Base-by-base conservation (phyloP, 2,888 invertebrate genomes). In the Habrosyne pyritoides region DNA sequence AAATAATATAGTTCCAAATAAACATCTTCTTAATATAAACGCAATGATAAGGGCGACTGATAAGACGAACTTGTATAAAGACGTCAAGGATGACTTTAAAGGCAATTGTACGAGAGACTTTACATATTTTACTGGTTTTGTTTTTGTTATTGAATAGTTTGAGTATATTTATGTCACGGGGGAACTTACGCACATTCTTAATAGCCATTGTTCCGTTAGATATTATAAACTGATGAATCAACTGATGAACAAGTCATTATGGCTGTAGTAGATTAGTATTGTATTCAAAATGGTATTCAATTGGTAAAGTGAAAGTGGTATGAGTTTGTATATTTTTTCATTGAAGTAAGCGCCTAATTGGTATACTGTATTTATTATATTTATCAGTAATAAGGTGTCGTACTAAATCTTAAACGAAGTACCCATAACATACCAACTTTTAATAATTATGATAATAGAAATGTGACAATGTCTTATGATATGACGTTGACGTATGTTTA, bases 131-230 rank as follows among this genome's bases (percentile, higher is more conserved):
- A 60, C 59, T 59, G 65, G 24, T 63, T 57, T 67, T 75, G 73
- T 80, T 78, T 74, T 73, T 81, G 71, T 79, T 80, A 71, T 75
- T 66, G 62, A 71, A 79, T 70, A 73, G 65, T 70, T 67, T 54
- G 59, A 59, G 56, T 63, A 63, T 64, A 67, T 61, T 69, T 69
- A 67, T 69, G 62, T 67, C 71, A 67, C 62, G 65, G 61, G 60
- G 62, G 59, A 64, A 66, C 55, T 61, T 67, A 64, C 64, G 71
- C 57, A 64, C 73, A 75, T 73, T 77, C 58, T 63, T 73, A 75
- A 72, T 76, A 64, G 70, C 67, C 71, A 81, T 82, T 82, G 80
- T 82, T 77, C 64, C 47, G 66, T 18, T 21, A 21, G 50, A 54
- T 63, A 62, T 53, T 56, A 69, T 77, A 72, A 73, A 70, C 62